Evolutionary conservation across 2,797 vertebrate species (phyloP).

Genomic region (Artibeus jamaicensis): DNA sequence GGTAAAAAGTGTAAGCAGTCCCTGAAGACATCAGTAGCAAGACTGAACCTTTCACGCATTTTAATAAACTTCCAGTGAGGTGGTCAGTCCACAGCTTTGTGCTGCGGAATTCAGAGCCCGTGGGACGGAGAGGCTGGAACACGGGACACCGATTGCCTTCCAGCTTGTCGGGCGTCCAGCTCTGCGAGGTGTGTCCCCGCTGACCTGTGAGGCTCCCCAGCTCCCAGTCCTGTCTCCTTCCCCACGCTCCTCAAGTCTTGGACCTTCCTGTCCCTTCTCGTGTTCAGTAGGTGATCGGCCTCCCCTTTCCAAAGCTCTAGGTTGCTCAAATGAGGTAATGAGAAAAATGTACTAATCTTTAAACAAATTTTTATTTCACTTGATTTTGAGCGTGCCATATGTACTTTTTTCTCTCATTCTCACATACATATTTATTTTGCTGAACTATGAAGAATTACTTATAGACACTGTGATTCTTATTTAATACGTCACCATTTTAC

Average conservation of each 20-base stretch:
- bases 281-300: neutral
- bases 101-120: neutral
- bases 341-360: neutral
- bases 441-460: neutral
- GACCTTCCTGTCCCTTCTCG: neutral
- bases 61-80: neutral
- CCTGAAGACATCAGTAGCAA: neutral
- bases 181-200: neutral
- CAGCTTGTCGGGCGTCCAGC: neutral
- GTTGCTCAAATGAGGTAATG: constrained; percentile 18
- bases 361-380: neutral
- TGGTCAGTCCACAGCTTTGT: neutral
- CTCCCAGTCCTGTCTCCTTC: neutral
- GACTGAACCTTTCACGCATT: neutral
- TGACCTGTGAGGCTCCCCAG: too few relatives aligned
- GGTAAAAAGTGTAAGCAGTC: neutral
- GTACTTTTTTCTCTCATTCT: neutral
- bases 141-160: neutral
- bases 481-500: neutral
- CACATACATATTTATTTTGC: neutral
- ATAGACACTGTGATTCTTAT: neutral
- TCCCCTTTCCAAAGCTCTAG: neutral
- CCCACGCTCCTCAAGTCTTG: neutral
- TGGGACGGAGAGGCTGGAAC: neutral
- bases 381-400: neutral